phyloP scores from a whole-genome alignment of 2,113 vertebrate genomes.

The Ochotona curzoniae region DNA sequence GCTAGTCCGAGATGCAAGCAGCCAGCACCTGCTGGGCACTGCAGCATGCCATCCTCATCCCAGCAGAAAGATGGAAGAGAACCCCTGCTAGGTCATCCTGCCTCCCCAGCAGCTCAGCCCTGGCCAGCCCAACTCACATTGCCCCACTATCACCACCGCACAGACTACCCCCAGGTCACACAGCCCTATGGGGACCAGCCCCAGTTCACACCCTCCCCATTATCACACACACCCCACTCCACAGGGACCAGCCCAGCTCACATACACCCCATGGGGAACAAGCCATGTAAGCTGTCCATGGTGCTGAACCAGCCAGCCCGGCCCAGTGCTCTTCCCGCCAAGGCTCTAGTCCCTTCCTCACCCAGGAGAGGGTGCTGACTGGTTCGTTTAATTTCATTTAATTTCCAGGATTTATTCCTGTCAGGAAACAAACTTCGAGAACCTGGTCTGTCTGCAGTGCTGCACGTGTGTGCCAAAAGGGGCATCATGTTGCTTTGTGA shows the following conservation, averaged over 20 bases:
- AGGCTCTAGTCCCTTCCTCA: not conserved
- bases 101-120: fast-evolving
- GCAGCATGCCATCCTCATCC: no score
- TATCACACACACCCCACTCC: no score
- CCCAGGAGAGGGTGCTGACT: slow-evolving; percentile 29
- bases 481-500: not conserved
- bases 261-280: no score
- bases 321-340: not conserved
- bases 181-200: no score
- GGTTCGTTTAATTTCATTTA: not conserved
- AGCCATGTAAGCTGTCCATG: not conserved
- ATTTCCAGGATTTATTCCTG: not conserved
- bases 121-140: no score
- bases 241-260: no score
- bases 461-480: not conserved
- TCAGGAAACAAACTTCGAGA: not conserved
- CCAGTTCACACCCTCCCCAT: no score
- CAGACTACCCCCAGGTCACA: no score
- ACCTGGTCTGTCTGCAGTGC: not conserved
- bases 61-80: not conserved
- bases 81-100: fast-evolving
- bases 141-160: fast-evolving
- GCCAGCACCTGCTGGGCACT: no score
- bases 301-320: not conserved
- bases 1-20: no score